phyloP scores from a whole-genome alignment of 2,888 invertebrate species.

The Thyatira batis region DNA sequence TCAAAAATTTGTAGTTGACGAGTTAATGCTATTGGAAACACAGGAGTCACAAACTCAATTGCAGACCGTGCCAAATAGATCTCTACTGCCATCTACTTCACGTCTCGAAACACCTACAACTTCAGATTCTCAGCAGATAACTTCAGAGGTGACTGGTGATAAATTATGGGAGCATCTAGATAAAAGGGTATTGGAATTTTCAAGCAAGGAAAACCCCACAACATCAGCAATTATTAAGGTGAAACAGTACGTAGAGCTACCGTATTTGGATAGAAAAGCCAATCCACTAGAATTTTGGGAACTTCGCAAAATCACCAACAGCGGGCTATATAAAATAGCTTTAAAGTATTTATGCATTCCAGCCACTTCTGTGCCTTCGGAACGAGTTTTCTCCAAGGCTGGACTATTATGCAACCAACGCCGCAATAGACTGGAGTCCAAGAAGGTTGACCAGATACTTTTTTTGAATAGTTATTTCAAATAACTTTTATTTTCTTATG shows the following conservation, averaged over 20 bases:
- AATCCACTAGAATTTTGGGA: not conserved
- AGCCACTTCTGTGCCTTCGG: not conserved
- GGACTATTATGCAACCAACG: not conserved
- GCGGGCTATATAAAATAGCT: not conserved
- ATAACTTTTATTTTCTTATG: too few species aligned
- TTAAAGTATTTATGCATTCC: not conserved
- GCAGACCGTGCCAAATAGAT: too few species aligned
- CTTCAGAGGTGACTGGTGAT: too few species aligned
- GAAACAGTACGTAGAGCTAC: not conserved
- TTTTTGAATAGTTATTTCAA: not conserved
- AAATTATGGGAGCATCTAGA: not conserved
- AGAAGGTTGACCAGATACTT: not conserved
- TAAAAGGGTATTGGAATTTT: not conserved
- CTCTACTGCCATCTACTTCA: too few species aligned
- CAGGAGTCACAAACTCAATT: too few species aligned
- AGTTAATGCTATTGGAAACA: too few species aligned
- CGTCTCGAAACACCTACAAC: too few species aligned
- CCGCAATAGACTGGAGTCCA: not conserved
- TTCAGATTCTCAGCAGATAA: too few species aligned
- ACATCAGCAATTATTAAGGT: not conserved
- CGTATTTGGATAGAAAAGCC: not conserved
- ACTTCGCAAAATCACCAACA: not conserved
- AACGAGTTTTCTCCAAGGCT: not conserved
- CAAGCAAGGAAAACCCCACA: not conserved
- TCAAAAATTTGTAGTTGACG: not conserved